phyloP scores from a whole-genome alignment of 2,113 vertebrate species.

The cattle (Bos taurus) region DNA sequence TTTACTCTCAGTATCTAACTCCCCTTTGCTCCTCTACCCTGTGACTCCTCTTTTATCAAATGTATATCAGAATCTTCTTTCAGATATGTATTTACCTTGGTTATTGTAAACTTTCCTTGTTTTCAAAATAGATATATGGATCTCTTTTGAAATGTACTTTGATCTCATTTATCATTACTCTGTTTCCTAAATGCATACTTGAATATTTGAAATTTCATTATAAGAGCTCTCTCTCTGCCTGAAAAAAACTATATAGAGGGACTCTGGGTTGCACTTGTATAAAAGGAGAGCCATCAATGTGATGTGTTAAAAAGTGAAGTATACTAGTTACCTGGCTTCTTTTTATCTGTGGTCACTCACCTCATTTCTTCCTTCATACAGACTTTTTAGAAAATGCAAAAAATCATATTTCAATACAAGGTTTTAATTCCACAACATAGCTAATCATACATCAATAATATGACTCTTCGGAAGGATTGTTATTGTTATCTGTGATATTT shows the following conservation, averaged over 20 bases:
- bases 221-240: background rate
- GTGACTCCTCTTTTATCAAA: background rate
- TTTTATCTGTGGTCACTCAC: background rate
- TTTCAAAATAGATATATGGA: conserved; percentile 7
- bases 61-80: background rate
- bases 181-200: background rate
- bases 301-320: background rate
- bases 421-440: background rate
- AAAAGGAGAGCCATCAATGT: background rate
- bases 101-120: background rate
- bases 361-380: background rate
- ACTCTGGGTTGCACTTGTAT: background rate
- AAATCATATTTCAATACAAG: background rate
- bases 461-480: conserved; percentile 55
- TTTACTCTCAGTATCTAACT: background rate
- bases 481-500: conserved; percentile 49
- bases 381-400: background rate
- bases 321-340: background rate
- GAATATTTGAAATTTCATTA: background rate
- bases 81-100: background rate
- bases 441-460: background rate
- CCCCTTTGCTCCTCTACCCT: background rate
- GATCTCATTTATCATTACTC: background rate
- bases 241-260: background rate
- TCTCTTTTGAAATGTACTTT: background rate